Base-by-base conservation (phyloP, 2,113 vertebrate genomes). In the Oncorhynchus kisutch region DNA sequence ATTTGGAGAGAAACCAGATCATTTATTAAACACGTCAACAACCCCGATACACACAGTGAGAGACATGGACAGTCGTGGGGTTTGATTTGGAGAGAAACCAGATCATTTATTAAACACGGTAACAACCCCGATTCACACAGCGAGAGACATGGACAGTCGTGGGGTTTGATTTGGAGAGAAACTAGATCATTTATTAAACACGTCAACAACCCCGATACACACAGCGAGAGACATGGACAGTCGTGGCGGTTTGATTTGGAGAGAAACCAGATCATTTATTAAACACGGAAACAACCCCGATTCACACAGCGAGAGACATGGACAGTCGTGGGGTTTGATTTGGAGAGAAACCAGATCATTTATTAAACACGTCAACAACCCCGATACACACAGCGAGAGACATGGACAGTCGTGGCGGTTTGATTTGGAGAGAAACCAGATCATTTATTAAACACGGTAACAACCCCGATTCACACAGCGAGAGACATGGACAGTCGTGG, bases 341-440 rank as follows among this genome's bases (percentile, higher is more conserved):
- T 84, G 71, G 75, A 77, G 13, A 82, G 71, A 78, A 89, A 82
- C 86, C 86, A 90, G 49, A 89, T 90, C 89, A 91, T 90, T 90
- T 25, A 25, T 1, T 25, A 25, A 25, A 25, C 25, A 25, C 0
- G 27, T 27, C 3, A 27, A 27, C 25, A 27, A 27, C 68, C 80
- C 27, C 0, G 0, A 70, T 25, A 66, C 80, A 25, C 24, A 70
- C 80, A 82, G 83, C 77, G 82, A 27, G 54, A 70, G 13, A 11
- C 73, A 72, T 71, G 48, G 72, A 77, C 79, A 74, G 82, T 27
- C 65, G 84, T 85, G 2, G 31, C n/a, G 31, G 5, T 70, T 80
- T 80, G 72, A 81, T 78, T 81, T 84, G 70, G 75, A 77, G 12
- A 82, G 71, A 78, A 89, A 82, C 86, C 86, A 90, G 48, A 89